These are phyloP conservation scores for Chamaea fasciata DNA, from an alignment of 2,113 vertebrate species.

Conservation along the genomic window DNA sequence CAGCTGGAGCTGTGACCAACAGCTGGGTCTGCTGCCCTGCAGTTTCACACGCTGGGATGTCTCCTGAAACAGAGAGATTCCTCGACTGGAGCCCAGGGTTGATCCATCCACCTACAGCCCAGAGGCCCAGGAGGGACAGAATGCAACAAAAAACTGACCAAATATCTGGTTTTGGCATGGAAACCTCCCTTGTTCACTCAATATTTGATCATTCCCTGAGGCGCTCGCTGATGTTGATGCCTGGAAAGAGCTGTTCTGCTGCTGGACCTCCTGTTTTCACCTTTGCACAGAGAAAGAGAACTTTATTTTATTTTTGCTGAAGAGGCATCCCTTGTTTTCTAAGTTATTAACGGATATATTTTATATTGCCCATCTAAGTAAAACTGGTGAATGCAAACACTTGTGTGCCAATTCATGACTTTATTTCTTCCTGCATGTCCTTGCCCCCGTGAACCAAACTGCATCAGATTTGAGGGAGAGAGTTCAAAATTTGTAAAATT, in stretches of 20 bases:
- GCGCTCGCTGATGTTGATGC: background rate
- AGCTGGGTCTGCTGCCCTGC: background rate
- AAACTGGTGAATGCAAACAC: background rate
- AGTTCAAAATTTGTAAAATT: background rate
- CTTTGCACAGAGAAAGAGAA: background rate
- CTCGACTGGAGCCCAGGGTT: background rate
- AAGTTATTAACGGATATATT: background rate
- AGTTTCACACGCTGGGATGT: background rate
- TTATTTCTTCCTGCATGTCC: background rate
- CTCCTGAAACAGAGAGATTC: background rate
- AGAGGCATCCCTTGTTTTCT: background rate
- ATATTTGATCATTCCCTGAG: background rate
- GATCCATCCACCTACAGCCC: background rate
- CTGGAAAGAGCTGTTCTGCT: background rate
- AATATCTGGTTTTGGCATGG: background rate
- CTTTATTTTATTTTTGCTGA: background rate
- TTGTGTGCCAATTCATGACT: background rate
- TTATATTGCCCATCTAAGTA: no score
- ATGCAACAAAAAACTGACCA: background rate
- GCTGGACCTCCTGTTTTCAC: background rate
- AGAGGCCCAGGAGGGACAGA: background rate
- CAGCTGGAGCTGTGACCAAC: background rate
- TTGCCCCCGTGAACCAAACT: background rate
- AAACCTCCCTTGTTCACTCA: background rate
- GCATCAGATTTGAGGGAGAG: fast-evolving